A percentile compares a stretch with the other conserved stretches of the same genome.
phyloP scores from a whole-genome alignment of 2,797 vertebrate species.

The Galago senegalensis region DNA sequence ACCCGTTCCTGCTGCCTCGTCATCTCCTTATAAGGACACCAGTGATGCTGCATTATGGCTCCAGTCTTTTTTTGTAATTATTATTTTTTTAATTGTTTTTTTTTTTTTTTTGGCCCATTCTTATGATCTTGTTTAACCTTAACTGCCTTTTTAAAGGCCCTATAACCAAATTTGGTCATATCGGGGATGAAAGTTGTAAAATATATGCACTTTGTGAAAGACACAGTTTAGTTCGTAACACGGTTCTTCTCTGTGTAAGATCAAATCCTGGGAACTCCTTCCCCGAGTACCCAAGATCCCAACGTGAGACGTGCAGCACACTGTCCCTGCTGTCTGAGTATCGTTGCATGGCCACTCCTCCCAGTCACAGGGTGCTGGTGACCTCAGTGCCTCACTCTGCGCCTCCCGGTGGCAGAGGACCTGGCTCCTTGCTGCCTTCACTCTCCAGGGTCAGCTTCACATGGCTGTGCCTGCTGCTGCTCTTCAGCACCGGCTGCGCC shows the following conservation, averaged over 20 bases:
- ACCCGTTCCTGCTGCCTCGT: background rate
- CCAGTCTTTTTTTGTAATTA: too few species aligned
- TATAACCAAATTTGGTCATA: background rate
- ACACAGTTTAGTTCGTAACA: background rate
- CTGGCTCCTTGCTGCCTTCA: background rate
- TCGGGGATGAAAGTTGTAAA: background rate
- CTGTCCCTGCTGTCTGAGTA: background rate
- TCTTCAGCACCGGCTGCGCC: background rate
- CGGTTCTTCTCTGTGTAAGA: background rate
- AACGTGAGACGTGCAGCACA: accelerated
- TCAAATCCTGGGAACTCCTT: background rate
- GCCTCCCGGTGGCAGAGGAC: background rate
- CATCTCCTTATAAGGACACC: background rate
- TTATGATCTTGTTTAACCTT: background rate
- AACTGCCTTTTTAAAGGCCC: background rate
- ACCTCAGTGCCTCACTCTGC: background rate
- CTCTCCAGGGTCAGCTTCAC: too few species aligned
- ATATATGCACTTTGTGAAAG: too few species aligned
- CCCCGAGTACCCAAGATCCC: background rate
- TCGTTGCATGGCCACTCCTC: background rate
- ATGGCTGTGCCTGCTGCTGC: too few species aligned
- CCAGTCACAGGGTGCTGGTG: background rate
- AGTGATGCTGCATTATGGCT: background rate
- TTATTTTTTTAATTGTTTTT: too few species aligned
- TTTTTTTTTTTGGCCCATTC: too few species aligned